Base-by-base conservation (phyloP, 1,140 invertebrate species). In the honey bee (Apis mellifera) region DNA sequence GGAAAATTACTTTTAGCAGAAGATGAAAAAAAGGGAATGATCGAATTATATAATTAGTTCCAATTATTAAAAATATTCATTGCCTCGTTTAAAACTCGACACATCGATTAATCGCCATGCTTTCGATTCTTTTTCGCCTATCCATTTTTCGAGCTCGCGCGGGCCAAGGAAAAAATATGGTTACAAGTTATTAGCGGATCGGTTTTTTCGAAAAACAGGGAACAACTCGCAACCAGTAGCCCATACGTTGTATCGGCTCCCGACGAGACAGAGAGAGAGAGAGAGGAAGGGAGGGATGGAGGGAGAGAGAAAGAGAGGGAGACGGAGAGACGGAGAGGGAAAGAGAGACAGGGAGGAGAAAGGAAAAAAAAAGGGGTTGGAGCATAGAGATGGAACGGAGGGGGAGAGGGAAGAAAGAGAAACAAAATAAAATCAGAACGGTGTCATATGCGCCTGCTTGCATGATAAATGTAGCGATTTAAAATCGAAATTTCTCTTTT, bases 401-500 rank as follows among this genome's bases (percentile, higher is more conserved):
- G 48, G 62, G 71, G 73, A 77, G 80, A 74, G 75, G 69, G 69
- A 76, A 78, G 82, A 90, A 89, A 90, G 89, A 90, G 91, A 89
- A 91, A 92, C 93, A 93, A 93, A 94, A 94, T 94, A 93, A 93
- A 94, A 94, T 94, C 92, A 94, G 93, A 94, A 93, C 89, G 92
- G 90, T 94, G 93, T 94, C 93, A 94, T 92, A 93, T 91, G 93
- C 93, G 93, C 92, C 93, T 94, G 93, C 93, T 94, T 94, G 93
- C 93, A 94, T 94, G 93, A 94, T 94, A 94, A 94, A 94, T 94
- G 93, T 94, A 93, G 92, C 92, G 93, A 94, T 94, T 94, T 94
- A 94, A 94, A 94, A 94, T 94, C 92, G 93, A 93, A 93, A 94
- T 92, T 94, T 94, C 92, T 93, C 93, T 93, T 91, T 94, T 93